Evolutionary conservation across 2,888 invertebrate genomes (phyloP).

Genomic region (Dasysyrphus albostriatus): DNA sequence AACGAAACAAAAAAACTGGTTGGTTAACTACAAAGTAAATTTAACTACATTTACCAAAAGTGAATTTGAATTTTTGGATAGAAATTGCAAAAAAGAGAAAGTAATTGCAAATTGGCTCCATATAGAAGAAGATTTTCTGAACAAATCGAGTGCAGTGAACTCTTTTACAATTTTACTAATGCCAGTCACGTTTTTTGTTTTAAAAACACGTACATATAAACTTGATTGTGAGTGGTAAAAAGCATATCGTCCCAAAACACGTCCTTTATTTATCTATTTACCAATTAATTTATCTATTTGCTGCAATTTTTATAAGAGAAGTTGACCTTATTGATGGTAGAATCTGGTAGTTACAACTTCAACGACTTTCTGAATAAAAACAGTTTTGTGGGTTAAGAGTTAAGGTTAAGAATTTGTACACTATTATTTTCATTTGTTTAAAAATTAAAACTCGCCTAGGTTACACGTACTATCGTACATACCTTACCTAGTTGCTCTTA

Average conservation of each 20-base stretch:
- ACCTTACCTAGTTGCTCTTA: too few species aligned
- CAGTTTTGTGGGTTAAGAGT: too few species aligned
- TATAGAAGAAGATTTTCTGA: constrained; percentile 13
- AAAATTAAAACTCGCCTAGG: too few species aligned
- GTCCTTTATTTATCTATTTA: not conserved
- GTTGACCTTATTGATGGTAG: not conserved
- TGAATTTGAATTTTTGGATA: constrained; percentile 47
- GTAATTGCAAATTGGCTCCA: constrained; percentile 42
- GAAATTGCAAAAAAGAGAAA: constrained; percentile 63
- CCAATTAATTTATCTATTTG: not conserved
- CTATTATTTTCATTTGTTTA: too few species aligned
- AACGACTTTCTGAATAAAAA: too few species aligned
- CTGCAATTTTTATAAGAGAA: not conserved
- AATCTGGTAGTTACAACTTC: not conserved
- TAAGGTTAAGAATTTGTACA: too few species aligned
- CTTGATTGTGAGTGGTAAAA: too few species aligned
- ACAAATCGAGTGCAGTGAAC: constrained; percentile 25
- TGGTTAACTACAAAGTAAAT: constrained; percentile 2
- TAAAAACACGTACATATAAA: not conserved
- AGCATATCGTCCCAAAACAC: not conserved
- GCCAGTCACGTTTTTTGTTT: constrained; percentile 25
- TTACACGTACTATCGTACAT: too few species aligned
- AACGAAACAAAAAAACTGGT: constrained; percentile 3
- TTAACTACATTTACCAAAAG: constrained; percentile 43
- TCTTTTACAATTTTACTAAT: constrained; percentile 5